Evolutionary conservation across 2,888 invertebrate species (phyloP).

Genomic region (Busseola fusca): DNA sequence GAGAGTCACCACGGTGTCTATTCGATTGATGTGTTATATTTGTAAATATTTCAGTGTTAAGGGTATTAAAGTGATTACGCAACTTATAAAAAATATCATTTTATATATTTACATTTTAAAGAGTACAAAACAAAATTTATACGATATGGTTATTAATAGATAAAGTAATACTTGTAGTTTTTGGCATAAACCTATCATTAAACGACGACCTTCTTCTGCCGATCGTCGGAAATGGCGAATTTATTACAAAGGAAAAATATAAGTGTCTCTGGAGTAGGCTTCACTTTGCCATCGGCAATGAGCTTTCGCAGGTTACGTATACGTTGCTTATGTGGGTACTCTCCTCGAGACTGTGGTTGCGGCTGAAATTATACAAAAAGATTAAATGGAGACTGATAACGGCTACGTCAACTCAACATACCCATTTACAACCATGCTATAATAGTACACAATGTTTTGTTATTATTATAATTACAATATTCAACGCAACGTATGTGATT

Average conservation of each 20-base stretch:
- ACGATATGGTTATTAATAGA: conserved; percentile 60
- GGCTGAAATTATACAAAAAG: conserved; percentile 64
- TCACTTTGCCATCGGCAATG: conserved; percentile 84
- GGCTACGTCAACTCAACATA: conserved; percentile 39
- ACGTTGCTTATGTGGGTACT: conserved; percentile 90
- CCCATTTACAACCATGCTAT: conserved; percentile 49
- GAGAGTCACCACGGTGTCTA: conserved; percentile 42
- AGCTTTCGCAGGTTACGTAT: conserved; percentile 88
- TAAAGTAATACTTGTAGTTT: conserved; percentile 63
- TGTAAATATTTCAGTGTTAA: conserved; percentile 62
- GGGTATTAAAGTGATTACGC: conserved; percentile 80
- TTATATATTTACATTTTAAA: conserved; percentile 73
- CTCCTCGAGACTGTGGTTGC: conserved; percentile 77
- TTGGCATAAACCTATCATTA: conserved; percentile 56
- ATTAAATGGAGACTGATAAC: conserved; percentile 44
- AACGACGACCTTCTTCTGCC: conserved; percentile 70
- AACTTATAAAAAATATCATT: conserved; percentile 80
- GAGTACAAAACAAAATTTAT: conserved; percentile 60
- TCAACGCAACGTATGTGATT: conserved; percentile 50
- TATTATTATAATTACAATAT: conserved; percentile 45
- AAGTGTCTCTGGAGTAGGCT: conserved; percentile 84
- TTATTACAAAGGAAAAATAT: conserved; percentile 88
- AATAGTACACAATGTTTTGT: conserved; percentile 57
- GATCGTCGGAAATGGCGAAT: conserved; percentile 84
- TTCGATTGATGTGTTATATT: conserved; percentile 54